Conservation (phyloP, 2,888 invertebrate genomes). For the Noctua fimbriata region DNA sequence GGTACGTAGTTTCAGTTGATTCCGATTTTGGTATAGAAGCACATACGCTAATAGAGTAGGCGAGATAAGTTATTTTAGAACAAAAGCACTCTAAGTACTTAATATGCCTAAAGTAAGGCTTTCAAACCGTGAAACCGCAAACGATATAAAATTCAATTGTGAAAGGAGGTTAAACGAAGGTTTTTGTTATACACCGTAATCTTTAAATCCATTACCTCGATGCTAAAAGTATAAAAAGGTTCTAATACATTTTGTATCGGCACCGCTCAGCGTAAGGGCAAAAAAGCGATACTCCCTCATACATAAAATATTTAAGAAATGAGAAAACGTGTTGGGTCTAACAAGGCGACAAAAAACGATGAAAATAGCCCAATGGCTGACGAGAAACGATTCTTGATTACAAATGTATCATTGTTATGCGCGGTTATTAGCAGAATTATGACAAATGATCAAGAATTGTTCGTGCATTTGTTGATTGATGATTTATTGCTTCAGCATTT, state of each 20-base stretch:
- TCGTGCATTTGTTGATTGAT: conserved; percentile 46
- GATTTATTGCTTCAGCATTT: conserved; percentile 36
- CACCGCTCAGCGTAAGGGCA: conserved; percentile 12
- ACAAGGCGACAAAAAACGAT: conserved; percentile 33
- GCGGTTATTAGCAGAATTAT: conserved; percentile 44
- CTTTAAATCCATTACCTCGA: conserved; percentile 56
- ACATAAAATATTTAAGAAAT: conserved; percentile 57
- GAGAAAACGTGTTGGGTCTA: conserved; percentile 36
- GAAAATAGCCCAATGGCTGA: conserved; percentile 36
- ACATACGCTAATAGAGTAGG: not conserved
- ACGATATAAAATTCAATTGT: conserved; percentile 54
- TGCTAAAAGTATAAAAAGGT: conserved; percentile 55
- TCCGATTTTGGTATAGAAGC: not conserved
- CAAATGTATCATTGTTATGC: conserved; percentile 42
- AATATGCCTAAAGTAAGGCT: conserved; percentile 17
- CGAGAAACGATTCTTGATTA: conserved; percentile 47
- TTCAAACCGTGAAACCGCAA: conserved; percentile 3
- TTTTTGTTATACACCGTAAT: conserved; percentile 36
- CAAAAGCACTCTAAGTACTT: not conserved
- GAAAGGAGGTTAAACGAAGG: conserved; percentile 30
- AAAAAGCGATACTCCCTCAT: conserved; percentile 38
- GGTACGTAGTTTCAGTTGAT: not conserved
- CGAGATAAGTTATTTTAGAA: conserved; percentile 3
- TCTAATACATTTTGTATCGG: conserved; percentile 55
- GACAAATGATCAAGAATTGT: conserved; percentile 51